These are phyloP conservation scores for Medauroidea extradentata DNA, from an alignment of 1,140 invertebrate genomes.

Conservation along the genomic window DNA sequence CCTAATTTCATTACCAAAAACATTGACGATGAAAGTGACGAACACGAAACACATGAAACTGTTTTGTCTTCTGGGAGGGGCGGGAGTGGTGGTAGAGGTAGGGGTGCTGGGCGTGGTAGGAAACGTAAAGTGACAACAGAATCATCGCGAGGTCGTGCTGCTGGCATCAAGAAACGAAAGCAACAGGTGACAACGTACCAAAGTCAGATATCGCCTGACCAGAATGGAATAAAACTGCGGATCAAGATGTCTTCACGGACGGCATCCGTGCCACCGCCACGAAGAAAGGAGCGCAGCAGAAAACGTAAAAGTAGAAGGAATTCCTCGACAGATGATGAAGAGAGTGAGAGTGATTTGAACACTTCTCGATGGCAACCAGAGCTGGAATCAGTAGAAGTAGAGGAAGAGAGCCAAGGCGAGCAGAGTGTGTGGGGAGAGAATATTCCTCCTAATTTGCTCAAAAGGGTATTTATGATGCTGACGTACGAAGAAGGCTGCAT, in stretches of 20 bases:
- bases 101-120: neutral
- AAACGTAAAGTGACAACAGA: neutral
- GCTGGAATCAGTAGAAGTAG: constrained; percentile 28
- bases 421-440: constrained; percentile 54
- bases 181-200: constrained; percentile 43
- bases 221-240: constrained; percentile 57
- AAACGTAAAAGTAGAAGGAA: constrained; percentile 32
- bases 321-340: constrained; percentile 13
- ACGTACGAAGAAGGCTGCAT: constrained; percentile 62
- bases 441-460: constrained; percentile 60
- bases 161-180: constrained; percentile 7
- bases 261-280: neutral
- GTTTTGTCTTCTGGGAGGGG: too few relatives aligned
- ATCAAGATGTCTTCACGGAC: constrained; percentile 52
- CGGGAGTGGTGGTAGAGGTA: too few relatives aligned
- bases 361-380: constrained; percentile 11
- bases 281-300: constrained; percentile 35
- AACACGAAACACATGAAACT: neutral
- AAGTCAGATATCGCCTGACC: constrained; percentile 55
- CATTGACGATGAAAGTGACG: neutral
- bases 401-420: constrained; percentile 42
- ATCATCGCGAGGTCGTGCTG: neutral
- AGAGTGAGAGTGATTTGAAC: constrained; percentile 6
- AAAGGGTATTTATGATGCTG: constrained; percentile 64
- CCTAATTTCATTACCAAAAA: too few relatives aligned